Evolutionary conservation across 2,797 vertebrate genomes (phyloP).

Genomic region (Synanceia verrucosa): DNA sequence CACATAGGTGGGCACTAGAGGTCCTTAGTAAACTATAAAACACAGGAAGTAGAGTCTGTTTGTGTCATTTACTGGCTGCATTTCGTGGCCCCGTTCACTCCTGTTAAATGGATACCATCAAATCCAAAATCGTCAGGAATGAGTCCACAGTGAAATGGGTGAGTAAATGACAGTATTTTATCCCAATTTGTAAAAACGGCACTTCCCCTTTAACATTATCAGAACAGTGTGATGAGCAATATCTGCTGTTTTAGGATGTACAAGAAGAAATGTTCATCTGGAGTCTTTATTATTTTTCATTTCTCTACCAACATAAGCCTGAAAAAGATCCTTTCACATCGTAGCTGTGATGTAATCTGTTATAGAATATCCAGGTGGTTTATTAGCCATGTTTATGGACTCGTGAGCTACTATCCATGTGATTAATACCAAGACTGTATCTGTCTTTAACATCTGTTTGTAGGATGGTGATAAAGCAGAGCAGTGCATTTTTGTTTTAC

Average conservation of each 20-base stretch:
- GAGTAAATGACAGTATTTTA: no score
- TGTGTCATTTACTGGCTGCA: no score
- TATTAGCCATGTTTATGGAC: background rate
- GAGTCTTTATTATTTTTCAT: slow-evolving; percentile 4
- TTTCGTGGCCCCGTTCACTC: no score
- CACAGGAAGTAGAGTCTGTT: no score
- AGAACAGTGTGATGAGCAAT: background rate
- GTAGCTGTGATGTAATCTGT: background rate
- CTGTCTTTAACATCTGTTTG: slow-evolving; percentile 8
- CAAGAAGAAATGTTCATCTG: no score
- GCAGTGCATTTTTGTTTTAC: background rate
- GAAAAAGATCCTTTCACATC: background rate
- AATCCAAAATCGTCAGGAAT: no score
- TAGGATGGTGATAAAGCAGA: background rate
- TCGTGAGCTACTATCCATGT: background rate
- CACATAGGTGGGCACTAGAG: no score
- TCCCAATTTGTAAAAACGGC: no score
- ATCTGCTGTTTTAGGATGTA: background rate
- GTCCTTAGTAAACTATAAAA: no score
- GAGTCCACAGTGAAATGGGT: no score
- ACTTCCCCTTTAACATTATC: no score
- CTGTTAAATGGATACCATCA: no score
- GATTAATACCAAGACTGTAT: background rate
- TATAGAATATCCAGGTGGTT: background rate
- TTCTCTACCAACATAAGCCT: background rate